Evolutionary conservation across 1,140 invertebrate species (phyloP).

Genomic region (Pseudomyrmex flavicornis): DNA sequence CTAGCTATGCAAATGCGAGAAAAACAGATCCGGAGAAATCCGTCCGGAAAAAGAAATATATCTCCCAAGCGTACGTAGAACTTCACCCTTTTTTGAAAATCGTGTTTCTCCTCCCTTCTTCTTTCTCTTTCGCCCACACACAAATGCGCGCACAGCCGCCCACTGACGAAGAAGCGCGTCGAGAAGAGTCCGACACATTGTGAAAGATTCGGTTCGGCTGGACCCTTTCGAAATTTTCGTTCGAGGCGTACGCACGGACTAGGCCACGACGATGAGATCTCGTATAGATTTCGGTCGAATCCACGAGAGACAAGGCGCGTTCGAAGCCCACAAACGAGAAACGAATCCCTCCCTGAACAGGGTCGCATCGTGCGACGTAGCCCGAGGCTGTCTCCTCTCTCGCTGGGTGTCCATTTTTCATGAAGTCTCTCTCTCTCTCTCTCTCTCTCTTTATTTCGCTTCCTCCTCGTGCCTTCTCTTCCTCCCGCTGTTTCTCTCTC

Average conservation of each 20-base stretch:
- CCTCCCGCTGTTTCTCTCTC: slow-evolving; percentile 41
- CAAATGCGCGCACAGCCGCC: slow-evolving; percentile 69
- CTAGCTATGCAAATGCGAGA: slow-evolving; percentile 16
- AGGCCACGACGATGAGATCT: slow-evolving; percentile 2
- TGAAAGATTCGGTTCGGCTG: background rate
- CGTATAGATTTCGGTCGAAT: slow-evolving; percentile 1
- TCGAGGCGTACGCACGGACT: background rate
- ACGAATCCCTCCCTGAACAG: slow-evolving; percentile 78
- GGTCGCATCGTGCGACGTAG: slow-evolving; percentile 79
- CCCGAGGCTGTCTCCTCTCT: slow-evolving; percentile 82
- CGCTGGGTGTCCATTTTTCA: slow-evolving; percentile 84
- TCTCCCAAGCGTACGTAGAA: background rate
- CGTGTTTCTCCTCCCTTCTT: slow-evolving; percentile 41
- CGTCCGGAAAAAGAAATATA: slow-evolving; percentile 20
- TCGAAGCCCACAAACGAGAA: slow-evolving; percentile 30
- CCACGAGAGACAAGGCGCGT: background rate
- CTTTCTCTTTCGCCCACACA: slow-evolving; percentile 65
- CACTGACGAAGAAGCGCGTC: slow-evolving; percentile 37
- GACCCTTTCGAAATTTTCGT: slow-evolving; percentile 18
- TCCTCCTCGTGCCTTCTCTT: slow-evolving; percentile 28
- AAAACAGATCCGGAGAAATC: slow-evolving; percentile 23
- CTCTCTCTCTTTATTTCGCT: slow-evolving; percentile 54
- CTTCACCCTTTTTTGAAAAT: slow-evolving; percentile 30
- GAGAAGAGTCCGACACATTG: background rate
- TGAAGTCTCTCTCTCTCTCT: slow-evolving; percentile 68